Evolutionary conservation across 2,797 vertebrate species (phyloP).

Genomic region (Melanotaenia maccullochi): DNA sequence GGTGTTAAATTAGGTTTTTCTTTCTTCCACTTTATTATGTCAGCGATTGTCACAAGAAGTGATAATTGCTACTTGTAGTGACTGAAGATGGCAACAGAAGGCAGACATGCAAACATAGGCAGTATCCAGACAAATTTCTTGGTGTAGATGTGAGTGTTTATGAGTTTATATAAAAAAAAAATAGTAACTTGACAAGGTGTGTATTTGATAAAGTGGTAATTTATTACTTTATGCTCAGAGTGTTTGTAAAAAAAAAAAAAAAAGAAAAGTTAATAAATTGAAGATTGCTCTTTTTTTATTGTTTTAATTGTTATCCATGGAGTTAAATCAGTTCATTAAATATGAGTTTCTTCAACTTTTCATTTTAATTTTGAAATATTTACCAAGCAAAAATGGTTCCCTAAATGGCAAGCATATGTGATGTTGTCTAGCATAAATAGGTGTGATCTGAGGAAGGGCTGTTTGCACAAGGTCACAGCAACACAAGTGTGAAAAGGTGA

Average conservation of each 20-base stretch:
- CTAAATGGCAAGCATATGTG: slow-evolving; percentile 30
- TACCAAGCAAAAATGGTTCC: not conserved
- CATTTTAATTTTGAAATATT: not conserved
- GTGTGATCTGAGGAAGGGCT: slow-evolving; percentile 34
- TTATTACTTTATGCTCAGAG: not conserved
- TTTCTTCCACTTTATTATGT: no score
- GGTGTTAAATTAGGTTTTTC: no score
- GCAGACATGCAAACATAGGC: not conserved
- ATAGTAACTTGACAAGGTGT: no score
- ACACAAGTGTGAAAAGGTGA: slow-evolving; percentile 46
- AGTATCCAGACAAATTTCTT: slow-evolving; percentile 2
- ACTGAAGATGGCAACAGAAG: not conserved
- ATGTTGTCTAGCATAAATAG: slow-evolving; percentile 35
- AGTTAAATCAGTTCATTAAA: not conserved
- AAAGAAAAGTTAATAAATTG: no score
- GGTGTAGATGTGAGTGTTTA: not conserved
- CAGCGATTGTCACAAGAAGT: no score
- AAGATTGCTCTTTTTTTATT: not conserved
- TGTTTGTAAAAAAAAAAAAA: no score
- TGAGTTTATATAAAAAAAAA: not conserved
- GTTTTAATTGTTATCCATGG: no score
- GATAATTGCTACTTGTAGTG: not conserved
- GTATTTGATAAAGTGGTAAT: not conserved
- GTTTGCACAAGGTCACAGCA: slow-evolving; percentile 46
- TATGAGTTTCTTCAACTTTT: not conserved